Evolutionary conservation across 2,888 invertebrate species (phyloP), one percentile per base, ranked within the genome.

Genomic region (Chironomus tentans): DNA sequence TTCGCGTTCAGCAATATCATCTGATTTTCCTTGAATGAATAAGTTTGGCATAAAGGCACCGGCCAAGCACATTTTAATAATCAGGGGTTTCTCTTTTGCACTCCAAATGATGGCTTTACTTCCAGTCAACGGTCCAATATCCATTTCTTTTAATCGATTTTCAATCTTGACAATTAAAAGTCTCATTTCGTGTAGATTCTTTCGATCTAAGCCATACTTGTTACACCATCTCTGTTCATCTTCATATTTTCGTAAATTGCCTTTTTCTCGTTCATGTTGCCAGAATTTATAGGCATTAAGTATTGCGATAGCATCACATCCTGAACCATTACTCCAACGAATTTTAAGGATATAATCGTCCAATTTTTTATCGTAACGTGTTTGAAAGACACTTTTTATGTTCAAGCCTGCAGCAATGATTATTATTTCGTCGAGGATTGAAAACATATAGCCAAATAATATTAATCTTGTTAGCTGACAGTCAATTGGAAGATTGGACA

Each of bases 31-130:
- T 47, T 88, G 87, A 21, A 90, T 83, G 84, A 94, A 97, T 83
- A 93, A 97, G 83, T 97, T 91, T 0, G 98, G 98, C 84, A 96
- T 98, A 83, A 96, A 96, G 1, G 97, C 96, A 2, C 83, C 84
- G 4, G 83, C 81, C 61, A 83, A 82, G 18, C 82, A 78, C 2
- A 90, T 88, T 84, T 92, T 92, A 0, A 92, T 82, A 15, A 92
- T 82, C 0, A 90, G 83, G 0, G 87, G 84, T 73, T 86, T 87
- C 79, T 91, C 88, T 0, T 83, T 81, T 18, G 85, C 82, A 46
- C 80, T 82, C 84, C 87, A 85, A 2, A 82, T 80, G 28, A 84
- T 70, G 82, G 82, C n/a, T 84, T 82, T n/a, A 86, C 84, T 65
- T 85, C 86, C 68, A 95, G 89, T 38, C 38, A 38, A 2, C 1